Evolutionary conservation across 2,113 vertebrate genomes (phyloP), one percentile per base, ranked within the genome.

Genomic region (Turdus rufiventris): DNA sequence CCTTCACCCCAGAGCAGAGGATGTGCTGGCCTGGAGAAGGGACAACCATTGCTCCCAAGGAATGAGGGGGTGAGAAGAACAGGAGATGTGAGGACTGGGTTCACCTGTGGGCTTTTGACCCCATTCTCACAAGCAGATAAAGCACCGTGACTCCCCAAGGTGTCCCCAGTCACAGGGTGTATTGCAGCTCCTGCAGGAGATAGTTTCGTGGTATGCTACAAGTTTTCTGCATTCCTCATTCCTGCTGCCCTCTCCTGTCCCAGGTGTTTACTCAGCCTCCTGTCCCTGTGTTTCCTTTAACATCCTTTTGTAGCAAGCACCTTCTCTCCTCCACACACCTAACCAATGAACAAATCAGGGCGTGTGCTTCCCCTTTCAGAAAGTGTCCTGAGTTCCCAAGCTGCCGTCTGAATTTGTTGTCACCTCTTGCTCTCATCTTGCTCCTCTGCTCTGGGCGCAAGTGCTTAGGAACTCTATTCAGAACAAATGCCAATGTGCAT

Each of bases 161-260:
- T 0, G 0, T 63, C 26, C 15, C 24, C 28, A 47, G 63, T 28
- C 33, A 8, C 38, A 29, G 24, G n/a, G 28, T 1, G 0, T 6
- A 5, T 10, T 18, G 26, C 6, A 45, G 54, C 10, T 48, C 34
- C 34, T 36, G 19, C 29, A 21, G 53, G 33, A 38, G 26, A 12
- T 1, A 31, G 12, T 31, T 56, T 36, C 31, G 23, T 8, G 12
- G 17, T 21, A 40, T 1, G 1, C 6, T 51, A 26, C 29, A 54
- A 20, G 7, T 12, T 60, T 70, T 50, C 76, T 38, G 42, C 42
- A 12, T 6, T 36, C 25, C 24, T 89, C 34, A 42, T 82, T 61
- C 38, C 23, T 45, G 25, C 48, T 65, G 38, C 18, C 29, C 38
- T 80, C 51, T 86, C 47, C 63, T 36, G 9, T 18, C 43, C 18